Percentiles rank a stretch among this genome's conserved stretches.
Conservation (phyloP, 2,888 invertebrate species). For the Macroteleia sp. region DNA sequence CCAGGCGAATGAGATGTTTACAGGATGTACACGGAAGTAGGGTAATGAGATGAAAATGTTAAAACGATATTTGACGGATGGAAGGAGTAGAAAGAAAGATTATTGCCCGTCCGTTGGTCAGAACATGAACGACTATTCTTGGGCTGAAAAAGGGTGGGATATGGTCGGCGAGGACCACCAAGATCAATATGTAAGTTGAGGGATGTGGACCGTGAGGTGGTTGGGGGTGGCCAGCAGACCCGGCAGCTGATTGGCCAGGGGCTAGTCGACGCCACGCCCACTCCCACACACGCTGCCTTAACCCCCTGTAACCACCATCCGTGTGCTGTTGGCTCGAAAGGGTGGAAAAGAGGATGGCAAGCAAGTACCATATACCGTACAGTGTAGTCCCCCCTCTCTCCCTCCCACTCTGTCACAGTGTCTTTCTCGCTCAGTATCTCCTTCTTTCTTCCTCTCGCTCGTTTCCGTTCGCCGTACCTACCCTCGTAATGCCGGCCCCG, state of each 20-base stretch:
- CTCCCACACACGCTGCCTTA: slow-evolving; percentile 84
- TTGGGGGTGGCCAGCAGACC: slow-evolving; percentile 82
- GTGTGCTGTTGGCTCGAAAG: slow-evolving; percentile 65
- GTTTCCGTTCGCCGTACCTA: slow-evolving; percentile 60
- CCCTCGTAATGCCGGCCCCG: slow-evolving; percentile 43
- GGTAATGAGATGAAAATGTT: too few relatives aligned
- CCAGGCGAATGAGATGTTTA: too few relatives aligned
- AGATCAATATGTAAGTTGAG: slow-evolving; percentile 84
- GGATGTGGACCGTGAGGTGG: slow-evolving; percentile 82
- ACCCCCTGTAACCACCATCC: slow-evolving; percentile 76
- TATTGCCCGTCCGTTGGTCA: slow-evolving; percentile 64
- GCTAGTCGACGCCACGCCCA: slow-evolving; percentile 82
- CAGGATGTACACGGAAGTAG: too few relatives aligned
- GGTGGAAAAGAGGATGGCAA: slow-evolving; percentile 67
- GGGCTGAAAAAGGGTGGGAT: slow-evolving; percentile 55
- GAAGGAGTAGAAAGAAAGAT: too few relatives aligned
- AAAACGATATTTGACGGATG: too few relatives aligned
- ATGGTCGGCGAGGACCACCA: slow-evolving; percentile 80
- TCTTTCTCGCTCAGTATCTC: too few relatives aligned
- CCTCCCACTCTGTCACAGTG: too few relatives aligned
- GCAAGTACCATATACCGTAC: too few relatives aligned
- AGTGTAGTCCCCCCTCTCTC: slow-evolving; percentile 12
- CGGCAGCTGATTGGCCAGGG: slow-evolving; percentile 83
- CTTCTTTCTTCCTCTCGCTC: slow-evolving; percentile 49
- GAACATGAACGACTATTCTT: slow-evolving; percentile 33